Conservation (phyloP, 2,888 invertebrate genomes). For the Tinea trinotella region DNA sequence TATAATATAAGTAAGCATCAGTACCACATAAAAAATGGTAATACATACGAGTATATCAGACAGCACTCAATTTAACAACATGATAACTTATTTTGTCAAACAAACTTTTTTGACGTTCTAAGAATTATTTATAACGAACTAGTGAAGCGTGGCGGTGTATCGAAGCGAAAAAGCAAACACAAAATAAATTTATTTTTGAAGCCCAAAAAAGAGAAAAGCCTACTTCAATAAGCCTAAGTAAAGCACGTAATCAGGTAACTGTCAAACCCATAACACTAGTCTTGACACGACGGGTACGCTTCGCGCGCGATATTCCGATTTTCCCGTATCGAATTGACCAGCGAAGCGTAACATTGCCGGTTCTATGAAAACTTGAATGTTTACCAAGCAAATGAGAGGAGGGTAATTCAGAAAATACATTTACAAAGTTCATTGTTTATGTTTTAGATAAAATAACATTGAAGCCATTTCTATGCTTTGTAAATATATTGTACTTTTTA, state of each 20-base stretch:
- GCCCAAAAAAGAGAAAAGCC: constrained; percentile 16
- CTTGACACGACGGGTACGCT: constrained; percentile 17
- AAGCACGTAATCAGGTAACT: constrained; percentile 21
- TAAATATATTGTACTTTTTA: not conserved
- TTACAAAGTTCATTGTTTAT: not conserved
- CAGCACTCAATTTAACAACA: not conserved
- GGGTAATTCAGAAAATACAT: constrained; percentile 2
- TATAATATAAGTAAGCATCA: too few species aligned
- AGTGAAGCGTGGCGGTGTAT: constrained; percentile 1
- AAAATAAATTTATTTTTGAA: constrained; percentile 17
- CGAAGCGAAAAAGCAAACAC: constrained; percentile 16
- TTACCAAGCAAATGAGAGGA: constrained; percentile 8
- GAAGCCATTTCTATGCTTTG: too few species aligned
- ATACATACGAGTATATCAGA: too few species aligned
- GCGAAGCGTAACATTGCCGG: constrained; percentile 19
- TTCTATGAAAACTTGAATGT: constrained; percentile 19
- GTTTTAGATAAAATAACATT: not conserved
- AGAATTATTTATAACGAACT: constrained; percentile 4
- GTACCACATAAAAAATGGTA: too few species aligned
- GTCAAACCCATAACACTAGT: constrained; percentile 19
- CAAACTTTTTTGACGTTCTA: constrained; percentile 3
- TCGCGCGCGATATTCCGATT: constrained; percentile 1
- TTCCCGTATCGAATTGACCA: constrained; percentile 18
- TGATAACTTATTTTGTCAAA: constrained; percentile 3
- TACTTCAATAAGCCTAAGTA: constrained; percentile 19